Percentiles rank a stretch among this genome's conserved stretches.
phyloP scores from a whole-genome alignment of 2,113 vertebrate genomes.

The Malurus alboscapulatus region DNA sequence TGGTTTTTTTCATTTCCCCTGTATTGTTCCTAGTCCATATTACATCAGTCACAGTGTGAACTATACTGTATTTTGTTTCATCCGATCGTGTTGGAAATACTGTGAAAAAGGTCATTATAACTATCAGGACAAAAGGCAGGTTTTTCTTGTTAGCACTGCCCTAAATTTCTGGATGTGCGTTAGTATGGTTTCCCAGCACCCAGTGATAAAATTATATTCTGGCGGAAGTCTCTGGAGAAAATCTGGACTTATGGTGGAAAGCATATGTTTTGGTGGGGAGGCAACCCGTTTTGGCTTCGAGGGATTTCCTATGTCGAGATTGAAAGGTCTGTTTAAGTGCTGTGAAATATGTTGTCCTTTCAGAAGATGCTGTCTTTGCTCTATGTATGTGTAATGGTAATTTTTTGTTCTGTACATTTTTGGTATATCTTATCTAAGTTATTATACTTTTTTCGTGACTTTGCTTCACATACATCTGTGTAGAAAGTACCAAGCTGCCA shows the following conservation, averaged over 20 bases:
- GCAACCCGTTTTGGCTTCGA: not conserved
- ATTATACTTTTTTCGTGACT: not conserved
- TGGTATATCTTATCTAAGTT: not conserved
- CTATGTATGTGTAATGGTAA: not conserved
- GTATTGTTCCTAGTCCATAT: slow-evolving; percentile 28
- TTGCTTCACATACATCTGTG: not conserved
- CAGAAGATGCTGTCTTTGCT: not conserved
- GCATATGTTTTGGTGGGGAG: not conserved
- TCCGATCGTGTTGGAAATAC: not conserved
- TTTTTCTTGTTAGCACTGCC: not conserved
- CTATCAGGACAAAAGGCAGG: not conserved
- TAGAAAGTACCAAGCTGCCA: not conserved
- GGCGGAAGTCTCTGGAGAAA: not conserved
- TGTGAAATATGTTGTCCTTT: not conserved
- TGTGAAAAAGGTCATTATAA: not conserved
- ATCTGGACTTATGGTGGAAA: not conserved
- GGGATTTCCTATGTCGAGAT: not conserved
- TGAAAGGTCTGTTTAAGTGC: not conserved
- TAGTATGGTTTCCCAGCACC: not conserved
- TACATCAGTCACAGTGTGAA: not conserved
- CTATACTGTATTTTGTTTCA: not conserved
- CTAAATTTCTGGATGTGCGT: not conserved
- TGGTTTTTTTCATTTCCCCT: not conserved
- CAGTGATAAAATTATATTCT: not conserved
- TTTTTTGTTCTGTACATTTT: not conserved